Base-by-base conservation (phyloP, 2,797 vertebrate species). In the Typhlichthys subterraneus region DNA sequence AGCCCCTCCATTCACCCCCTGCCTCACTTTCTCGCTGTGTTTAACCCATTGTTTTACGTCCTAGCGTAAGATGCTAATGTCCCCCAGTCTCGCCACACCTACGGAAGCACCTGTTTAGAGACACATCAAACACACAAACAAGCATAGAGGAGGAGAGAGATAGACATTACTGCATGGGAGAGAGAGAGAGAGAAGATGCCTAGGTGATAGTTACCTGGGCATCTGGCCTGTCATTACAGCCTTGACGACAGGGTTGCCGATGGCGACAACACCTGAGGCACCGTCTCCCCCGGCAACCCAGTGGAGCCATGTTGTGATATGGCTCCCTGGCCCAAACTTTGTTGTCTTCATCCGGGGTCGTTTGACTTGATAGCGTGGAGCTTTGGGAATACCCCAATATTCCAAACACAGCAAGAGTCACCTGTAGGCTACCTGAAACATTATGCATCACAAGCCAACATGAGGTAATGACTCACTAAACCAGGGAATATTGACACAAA, bases 191-290 rank as follows among this genome's bases (percentile, higher is more conserved):
- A 62, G 65, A 75, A 72, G 60, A 59, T 1, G 73, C 63, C 59
- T 72, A 87, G 75, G 82, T 87, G 73, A 83, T 84, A 78, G 13
- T 89, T 89, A 88, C 78, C 79, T 80, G 74, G 9, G 29, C 70
- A 15, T 63, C 53, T 23, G 69, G 76, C 66, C 85, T 90, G 71
- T 90, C 87, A 89, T 91, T 88, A 85, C 45, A n/a, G 47, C 49
- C 56, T 53, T 70, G 73, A 79, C 51, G 31, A 76, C 80, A 69
- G 70, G 66, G 50, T 49, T 69, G 69, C 23, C 56, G 33, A 4
- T 52, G 33, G 73, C 57, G 52, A 73, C 23, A 29, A 77, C 75
- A 80, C 79, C 80, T 67, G 61, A 48, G 62, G 70, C 74, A 75
- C 75, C 5, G 77, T 85, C 82, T 86, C 80, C 62, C 13, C 2